Evolutionary conservation across 2,888 invertebrate species (phyloP), one percentile per base, ranked within the genome.

Genomic region (Cheilosia grossa): DNA sequence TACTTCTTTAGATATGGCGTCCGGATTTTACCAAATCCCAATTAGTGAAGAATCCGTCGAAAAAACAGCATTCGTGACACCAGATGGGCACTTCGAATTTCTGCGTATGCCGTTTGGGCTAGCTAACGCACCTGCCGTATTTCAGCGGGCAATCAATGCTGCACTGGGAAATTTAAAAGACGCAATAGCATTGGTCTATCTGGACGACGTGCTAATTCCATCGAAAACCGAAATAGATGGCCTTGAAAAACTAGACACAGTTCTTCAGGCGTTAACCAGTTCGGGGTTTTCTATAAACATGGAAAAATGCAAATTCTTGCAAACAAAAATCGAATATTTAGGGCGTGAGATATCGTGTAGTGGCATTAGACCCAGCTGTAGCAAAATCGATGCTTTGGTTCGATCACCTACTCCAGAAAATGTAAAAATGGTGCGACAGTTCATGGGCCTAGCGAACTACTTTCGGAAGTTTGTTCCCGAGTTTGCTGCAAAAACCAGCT

Each of bases 271-370:
- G 5, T 24, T 24, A 24, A 24, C 24, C 4, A 24, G 5, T 4
- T 24, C 4, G 0, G 24, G 24, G 0, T 24, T 24, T 24, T 24
- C 24, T 24, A 4, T 24, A 4, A 24, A 24, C 5, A 24, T 24
- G 5, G 24, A 24, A 24, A 24, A 24, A 5, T 4, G 24, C 4
- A 58, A 42, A 21, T 80, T 80, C 37, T 37, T 80, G 44, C 82
- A 83, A 27, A 73, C 15, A 7, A 56, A 47, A 5, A 82, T 87
- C 2, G 87, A 88, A 44, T 89, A 78, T 53, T 80, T 90, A 40
- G 89, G 89, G 1, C 21, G 21, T 1, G 21, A 21, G 21, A 2
- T 21, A 21, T 21, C 21, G 2, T 21, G 2, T 2, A 2, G 2
- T 21, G 21, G 6, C 88, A 87, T 54, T 87, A 44, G 44, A 33